Percentiles rank a stretch among this genome's conserved stretches.
These are phyloP conservation scores for Allophyes oxyacanthae DNA, from an alignment of 2,888 invertebrate genomes.

Conservation along the genomic window DNA sequence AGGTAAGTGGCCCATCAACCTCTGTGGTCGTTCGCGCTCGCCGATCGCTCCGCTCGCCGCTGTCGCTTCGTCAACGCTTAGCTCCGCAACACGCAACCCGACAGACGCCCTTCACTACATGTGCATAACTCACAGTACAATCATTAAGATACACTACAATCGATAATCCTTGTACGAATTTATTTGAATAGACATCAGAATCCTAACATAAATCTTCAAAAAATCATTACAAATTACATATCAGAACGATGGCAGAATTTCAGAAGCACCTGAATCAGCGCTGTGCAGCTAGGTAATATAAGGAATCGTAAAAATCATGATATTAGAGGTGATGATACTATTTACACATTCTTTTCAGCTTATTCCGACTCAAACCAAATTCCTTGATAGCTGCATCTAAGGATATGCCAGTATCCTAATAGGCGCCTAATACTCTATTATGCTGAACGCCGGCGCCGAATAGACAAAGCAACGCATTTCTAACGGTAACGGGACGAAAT, in stretches of 20 bases:
- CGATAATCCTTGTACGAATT: too few relatives aligned
- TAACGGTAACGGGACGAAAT: constrained; percentile 38
- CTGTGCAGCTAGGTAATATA: too few relatives aligned
- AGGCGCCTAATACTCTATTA: constrained; percentile 11
- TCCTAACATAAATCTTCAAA: too few relatives aligned
- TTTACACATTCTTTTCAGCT: too few relatives aligned
- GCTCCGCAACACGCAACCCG: constrained; percentile 15
- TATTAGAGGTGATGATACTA: too few relatives aligned
- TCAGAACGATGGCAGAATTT: too few relatives aligned
- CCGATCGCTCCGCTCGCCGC: constrained; percentile 32
- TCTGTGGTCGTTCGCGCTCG: constrained; percentile 48
- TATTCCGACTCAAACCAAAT: too few relatives aligned
- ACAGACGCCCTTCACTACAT: constrained; percentile 33
- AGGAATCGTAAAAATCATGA: too few relatives aligned
- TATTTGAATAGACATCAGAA: too few relatives aligned
- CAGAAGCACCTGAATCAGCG: too few relatives aligned
- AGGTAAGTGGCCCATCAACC: constrained; percentile 74
- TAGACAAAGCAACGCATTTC: constrained; percentile 22
- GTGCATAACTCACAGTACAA: constrained; percentile 10
- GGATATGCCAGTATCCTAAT: neutral
- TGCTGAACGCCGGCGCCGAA: constrained; percentile 10
- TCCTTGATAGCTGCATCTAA: neutral
- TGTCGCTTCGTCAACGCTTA: constrained; percentile 22
- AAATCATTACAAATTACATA: too few relatives aligned
- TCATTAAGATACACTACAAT: constrained; percentile 4